phyloP scores from a whole-genome alignment of 2,888 invertebrate genomes.

The Chromoteleia sp. region DNA sequence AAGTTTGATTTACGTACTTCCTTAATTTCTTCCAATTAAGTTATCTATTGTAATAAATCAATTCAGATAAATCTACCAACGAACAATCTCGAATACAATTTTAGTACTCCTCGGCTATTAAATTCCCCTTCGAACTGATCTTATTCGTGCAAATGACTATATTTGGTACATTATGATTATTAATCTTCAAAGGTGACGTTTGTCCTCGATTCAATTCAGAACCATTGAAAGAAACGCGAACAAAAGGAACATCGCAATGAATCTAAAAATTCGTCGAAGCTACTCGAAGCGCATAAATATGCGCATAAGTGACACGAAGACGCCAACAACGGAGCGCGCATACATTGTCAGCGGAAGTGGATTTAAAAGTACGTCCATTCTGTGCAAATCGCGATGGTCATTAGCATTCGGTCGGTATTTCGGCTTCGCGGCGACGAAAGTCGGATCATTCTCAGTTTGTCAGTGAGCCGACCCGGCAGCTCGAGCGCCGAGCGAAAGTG shows the following conservation, averaged over 20 bases:
- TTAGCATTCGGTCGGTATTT: conserved; percentile 43
- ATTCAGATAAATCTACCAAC: no score
- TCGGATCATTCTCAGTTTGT: conserved; percentile 8
- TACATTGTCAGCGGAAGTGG: conserved; percentile 36
- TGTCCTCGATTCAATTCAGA: no score
- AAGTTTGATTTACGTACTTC: no score
- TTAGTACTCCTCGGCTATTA: no score
- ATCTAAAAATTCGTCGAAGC: background rate
- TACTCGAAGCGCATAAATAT: conserved; percentile 28
- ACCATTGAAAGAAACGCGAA: background rate
- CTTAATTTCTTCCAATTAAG: no score
- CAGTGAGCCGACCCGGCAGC: background rate
- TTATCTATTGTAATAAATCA: no score
- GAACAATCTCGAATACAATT: no score
- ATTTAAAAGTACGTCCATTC: conserved; percentile 69
- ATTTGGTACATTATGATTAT: no score
- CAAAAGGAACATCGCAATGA: background rate
- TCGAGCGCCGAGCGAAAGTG: conserved; percentile 33
- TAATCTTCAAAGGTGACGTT: no score
- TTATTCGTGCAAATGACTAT: no score
- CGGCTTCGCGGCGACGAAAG: conserved; percentile 4
- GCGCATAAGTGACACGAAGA: conserved; percentile 24
- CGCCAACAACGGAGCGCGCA: conserved; percentile 33
- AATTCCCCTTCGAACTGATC: no score
- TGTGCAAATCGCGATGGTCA: conserved; percentile 71